Percentiles rank a stretch among this genome's conserved stretches.
These are phyloP conservation scores for Rhinoraja longicauda DNA, from an alignment of 2,797 vertebrate genomes.

Conservation along the genomic window DNA sequence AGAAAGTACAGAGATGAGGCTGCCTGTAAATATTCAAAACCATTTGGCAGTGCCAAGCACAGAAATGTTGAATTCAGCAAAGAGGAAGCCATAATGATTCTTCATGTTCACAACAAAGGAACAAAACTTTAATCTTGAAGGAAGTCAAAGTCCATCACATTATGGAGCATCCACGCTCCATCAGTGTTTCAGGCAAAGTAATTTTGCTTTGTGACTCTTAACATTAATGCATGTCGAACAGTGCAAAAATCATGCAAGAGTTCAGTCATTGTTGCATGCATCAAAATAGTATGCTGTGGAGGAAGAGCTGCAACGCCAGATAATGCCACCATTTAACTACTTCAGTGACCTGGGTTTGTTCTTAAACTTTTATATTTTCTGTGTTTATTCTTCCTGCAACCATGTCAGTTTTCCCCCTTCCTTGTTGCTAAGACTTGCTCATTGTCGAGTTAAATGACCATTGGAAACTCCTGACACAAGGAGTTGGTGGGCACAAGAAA, in stretches of 20 bases:
- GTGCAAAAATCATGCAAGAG: not conserved
- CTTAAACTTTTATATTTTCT: too few species aligned
- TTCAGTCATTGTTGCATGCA: not conserved
- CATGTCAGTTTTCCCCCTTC: too few species aligned
- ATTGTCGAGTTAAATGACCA: too few species aligned
- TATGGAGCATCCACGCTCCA: not conserved
- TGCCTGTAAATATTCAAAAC: not conserved
- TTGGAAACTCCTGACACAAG: too few species aligned
- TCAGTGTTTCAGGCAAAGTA: not conserved
- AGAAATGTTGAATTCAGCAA: not conserved
- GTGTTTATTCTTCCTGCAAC: too few species aligned
- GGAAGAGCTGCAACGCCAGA: not conserved
- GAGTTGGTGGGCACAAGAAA: too few species aligned
- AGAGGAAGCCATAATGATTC: not conserved
- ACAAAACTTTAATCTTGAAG: not conserved
- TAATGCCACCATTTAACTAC: not conserved
- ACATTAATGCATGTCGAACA: not conserved
- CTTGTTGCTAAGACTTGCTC: too few species aligned
- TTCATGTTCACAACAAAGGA: not conserved
- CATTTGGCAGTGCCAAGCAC: not conserved
- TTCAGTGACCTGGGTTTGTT: too few species aligned
- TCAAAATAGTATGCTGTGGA: not conserved
- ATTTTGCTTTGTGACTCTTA: not conserved
- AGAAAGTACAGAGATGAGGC: not conserved
- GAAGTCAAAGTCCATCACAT: not conserved